These are phyloP conservation scores for Drosophila triauraria DNA, from an alignment of 1,140 invertebrate genomes.

Conservation along the genomic window DNA sequence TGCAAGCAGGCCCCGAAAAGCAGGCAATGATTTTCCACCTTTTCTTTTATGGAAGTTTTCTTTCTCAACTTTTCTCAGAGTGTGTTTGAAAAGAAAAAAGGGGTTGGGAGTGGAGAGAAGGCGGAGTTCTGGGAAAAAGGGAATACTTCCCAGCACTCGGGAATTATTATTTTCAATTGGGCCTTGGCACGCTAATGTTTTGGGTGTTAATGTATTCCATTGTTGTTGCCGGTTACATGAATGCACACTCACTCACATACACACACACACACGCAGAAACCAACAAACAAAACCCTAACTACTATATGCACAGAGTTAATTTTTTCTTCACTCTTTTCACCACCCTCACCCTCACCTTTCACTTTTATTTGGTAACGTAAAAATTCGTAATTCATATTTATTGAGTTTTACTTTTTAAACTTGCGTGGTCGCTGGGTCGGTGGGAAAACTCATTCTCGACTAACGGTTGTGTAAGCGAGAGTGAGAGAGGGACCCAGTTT, in stretches of 20 bases:
- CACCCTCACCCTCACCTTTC: background rate
- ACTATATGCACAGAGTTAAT: constrained; percentile 16
- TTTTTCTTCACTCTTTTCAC: constrained; percentile 11
- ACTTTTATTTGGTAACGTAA: constrained; percentile 29
- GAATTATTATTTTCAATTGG: constrained; percentile 57
- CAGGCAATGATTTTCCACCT: background rate
- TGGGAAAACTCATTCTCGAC: constrained; percentile 8
- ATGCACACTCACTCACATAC: constrained; percentile 12
- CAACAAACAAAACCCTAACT: background rate
- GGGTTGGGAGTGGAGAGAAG: background rate
- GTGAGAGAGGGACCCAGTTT: constrained; percentile 1
- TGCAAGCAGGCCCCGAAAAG: no score
- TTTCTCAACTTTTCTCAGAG: background rate
- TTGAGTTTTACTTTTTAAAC: constrained; percentile 35
- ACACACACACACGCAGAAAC: constrained; percentile 8
- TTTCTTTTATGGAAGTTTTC: background rate
- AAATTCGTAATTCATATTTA: constrained; percentile 63
- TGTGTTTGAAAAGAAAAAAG: background rate
- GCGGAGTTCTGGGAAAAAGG: background rate
- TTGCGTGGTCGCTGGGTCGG: background rate
- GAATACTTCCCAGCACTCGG: constrained; percentile 30
- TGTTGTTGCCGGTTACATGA: constrained; percentile 4
- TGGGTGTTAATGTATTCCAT: constrained; percentile 51
- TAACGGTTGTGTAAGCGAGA: constrained; percentile 2
- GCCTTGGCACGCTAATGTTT: constrained; percentile 62